Base-by-base conservation (phyloP, 2,797 vertebrate species). In the Sorex maritimensis region DNA sequence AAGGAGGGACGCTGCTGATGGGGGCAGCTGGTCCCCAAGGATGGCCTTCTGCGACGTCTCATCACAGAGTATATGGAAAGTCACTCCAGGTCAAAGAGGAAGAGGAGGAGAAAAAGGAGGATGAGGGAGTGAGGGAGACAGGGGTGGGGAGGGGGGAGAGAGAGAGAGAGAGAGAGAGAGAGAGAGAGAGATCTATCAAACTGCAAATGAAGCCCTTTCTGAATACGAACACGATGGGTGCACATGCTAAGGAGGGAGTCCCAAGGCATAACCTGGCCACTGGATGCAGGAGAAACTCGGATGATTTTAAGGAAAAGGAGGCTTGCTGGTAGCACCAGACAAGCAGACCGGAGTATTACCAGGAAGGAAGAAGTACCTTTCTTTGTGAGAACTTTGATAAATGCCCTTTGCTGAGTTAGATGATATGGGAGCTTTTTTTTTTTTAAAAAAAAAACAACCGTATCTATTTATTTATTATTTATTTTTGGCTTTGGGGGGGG, bases 1-100 rank as follows among this genome's bases (percentile, higher is more conserved):
- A n/a, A 71, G 80, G 71, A 58, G 0, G 5, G 68, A 77, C 0
- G 5, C 78, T 28, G 75, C 58, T 24, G 6, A n/a, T 28, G 44
- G 78, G 17, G 71, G 61, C 46, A 78, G 81, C 6, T 38, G 41
- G 46, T 73, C 81, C 78, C 88, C 23, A 13, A 73, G 75, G 72
- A 67, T 80, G 58, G 86, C 34, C 46, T n/a, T 77, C 86, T 30
- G 74, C 82, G 84, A 77, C 4, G 61, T 41, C 82, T 87, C 72
- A 68, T 71, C 65, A 93, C 19, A 73, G 49, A 91, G 55, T 58
- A 87, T 34, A 87, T 78, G 77, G 85, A 61, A 92, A 92, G 83
- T 75, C 14, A 44, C 4, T 49, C 49, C 58, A 83, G 79, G 52
- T 26, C 81, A 91, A 93, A 81, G 63, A 13, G 1, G 21, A 26